Base-by-base conservation (phyloP, 1,140 invertebrate genomes). In the Drosophila watanabei region DNA sequence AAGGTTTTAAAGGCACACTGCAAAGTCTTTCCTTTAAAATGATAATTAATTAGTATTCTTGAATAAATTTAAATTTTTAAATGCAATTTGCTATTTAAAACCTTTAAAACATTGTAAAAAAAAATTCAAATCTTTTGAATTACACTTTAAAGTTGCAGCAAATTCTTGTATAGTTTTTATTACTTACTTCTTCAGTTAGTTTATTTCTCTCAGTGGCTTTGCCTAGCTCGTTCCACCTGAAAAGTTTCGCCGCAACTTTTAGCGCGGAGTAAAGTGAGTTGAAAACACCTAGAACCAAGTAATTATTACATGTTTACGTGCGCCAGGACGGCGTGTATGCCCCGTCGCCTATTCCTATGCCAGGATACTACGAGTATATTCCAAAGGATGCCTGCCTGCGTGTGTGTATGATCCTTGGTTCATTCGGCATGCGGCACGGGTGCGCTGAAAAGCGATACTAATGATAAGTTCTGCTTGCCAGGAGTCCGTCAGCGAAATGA, bases 381-480 rank as follows among this genome's bases (percentile, higher is more conserved):
- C 45, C 30, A 39, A 37, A 45, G 58, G 78, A 58, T 66, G 45
- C 71, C 59, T 35, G 57, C 7, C 28, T 11, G 18, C 20, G 43
- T 46, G 18, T 57, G 48, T 52, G 30, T 2, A 39, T 57, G 54
- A 57, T 57, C 54, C 51, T 51, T 72, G 82, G 63, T 80, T 90
- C 82, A 91, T 90, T 87, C 86, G 49, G 52, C 81, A 90, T 87
- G 89, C 87, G 72, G 57, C 63, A 49, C 72, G 71, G 63, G 80
- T 81, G 57, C 66, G 59, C 65, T 87, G 90, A 82, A 92, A 92
- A 90, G 87, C 90, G 90, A 92, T 92, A 92, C 90, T 92, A 92
- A 92, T 92, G 88, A 92, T 90, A 92, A 92, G 91, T 84, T 86
- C 66, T 88, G 79, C 79, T 72, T 72, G 68, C 54, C 43, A 43